These are phyloP conservation scores for Parazoanthus swiftii DNA, from an alignment of 92 coral and sea anemone species.

Conservation along the genomic window DNA sequence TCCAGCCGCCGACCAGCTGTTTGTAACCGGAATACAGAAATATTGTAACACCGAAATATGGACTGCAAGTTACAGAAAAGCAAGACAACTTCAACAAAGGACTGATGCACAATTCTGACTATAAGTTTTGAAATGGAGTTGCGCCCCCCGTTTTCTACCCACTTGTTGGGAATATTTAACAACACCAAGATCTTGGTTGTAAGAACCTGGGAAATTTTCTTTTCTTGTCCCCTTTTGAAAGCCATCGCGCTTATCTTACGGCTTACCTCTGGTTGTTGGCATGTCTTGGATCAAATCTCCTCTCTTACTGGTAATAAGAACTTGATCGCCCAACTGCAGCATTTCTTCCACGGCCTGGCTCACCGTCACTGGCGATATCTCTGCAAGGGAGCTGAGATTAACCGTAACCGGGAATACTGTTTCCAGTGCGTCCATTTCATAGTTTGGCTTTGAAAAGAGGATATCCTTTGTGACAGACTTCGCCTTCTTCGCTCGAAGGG, in stretches of 20 bases:
- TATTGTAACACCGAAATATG: too few species aligned
- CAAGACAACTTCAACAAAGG: too few species aligned
- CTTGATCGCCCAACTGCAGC: conserved; percentile 18
- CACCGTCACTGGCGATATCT: conserved; percentile 25
- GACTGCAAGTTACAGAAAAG: too few species aligned
- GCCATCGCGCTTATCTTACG: not conserved
- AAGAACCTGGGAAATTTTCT: too few species aligned
- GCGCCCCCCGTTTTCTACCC: too few species aligned
- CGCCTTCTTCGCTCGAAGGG: not conserved
- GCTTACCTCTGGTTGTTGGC: conserved; percentile 24
- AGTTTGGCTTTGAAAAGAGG: not conserved
- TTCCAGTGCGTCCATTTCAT: not conserved
- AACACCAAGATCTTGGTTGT: too few species aligned
- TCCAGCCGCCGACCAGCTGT: too few species aligned
- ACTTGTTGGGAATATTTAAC: too few species aligned
- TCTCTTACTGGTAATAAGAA: conserved; percentile 10
- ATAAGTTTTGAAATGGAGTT: too few species aligned
- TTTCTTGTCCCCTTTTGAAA: too few species aligned
- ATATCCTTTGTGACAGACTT: not conserved
- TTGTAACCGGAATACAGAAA: too few species aligned
- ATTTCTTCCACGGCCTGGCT: conserved; percentile 21
- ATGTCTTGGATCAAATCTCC: conserved; percentile 22
- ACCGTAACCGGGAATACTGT: not conserved
- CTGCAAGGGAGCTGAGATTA: not conserved
- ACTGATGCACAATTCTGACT: too few species aligned